These are phyloP conservation scores for Nesidiocoris tenuis DNA, from an alignment of 2,888 invertebrate genomes.

Conservation along the genomic window DNA sequence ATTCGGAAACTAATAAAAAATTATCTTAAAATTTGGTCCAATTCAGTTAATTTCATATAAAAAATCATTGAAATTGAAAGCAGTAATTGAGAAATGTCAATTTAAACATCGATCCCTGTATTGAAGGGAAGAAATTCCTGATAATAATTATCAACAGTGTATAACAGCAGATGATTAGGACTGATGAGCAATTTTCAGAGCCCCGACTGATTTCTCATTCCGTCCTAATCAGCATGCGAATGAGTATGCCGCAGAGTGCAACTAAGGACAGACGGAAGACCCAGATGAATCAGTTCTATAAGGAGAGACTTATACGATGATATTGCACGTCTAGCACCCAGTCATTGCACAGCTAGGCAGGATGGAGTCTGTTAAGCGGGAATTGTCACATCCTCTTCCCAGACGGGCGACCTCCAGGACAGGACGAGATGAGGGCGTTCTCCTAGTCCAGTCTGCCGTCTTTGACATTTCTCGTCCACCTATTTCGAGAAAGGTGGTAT, in stretches of 20 bases:
- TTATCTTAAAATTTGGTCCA: no score
- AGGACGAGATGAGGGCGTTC: background rate
- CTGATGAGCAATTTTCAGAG: background rate
- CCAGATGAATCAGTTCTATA: constrained; percentile 28
- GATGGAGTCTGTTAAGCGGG: constrained; percentile 36
- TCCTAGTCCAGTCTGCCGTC: background rate
- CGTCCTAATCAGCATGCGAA: background rate
- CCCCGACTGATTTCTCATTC: background rate
- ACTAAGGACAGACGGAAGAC: background rate
- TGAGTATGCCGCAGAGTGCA: no score
- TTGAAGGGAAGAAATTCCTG: no score
- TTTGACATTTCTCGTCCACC: no score
- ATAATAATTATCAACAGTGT: no score
- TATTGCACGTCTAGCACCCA: constrained; percentile 9
- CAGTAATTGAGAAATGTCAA: no score
- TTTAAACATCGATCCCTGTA: no score
- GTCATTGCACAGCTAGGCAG: constrained; percentile 13
- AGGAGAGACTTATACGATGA: background rate
- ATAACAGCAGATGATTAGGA: background rate
- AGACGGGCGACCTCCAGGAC: constrained; percentile 2
- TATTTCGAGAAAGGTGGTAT: no score
- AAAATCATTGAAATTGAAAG: no score
- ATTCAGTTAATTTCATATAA: no score
- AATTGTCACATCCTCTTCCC: constrained; percentile 28
- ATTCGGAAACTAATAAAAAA: no score